These are phyloP conservation scores for Gyps fulvus DNA, from an alignment of 2,113 vertebrate species.

Conservation along the genomic window DNA sequence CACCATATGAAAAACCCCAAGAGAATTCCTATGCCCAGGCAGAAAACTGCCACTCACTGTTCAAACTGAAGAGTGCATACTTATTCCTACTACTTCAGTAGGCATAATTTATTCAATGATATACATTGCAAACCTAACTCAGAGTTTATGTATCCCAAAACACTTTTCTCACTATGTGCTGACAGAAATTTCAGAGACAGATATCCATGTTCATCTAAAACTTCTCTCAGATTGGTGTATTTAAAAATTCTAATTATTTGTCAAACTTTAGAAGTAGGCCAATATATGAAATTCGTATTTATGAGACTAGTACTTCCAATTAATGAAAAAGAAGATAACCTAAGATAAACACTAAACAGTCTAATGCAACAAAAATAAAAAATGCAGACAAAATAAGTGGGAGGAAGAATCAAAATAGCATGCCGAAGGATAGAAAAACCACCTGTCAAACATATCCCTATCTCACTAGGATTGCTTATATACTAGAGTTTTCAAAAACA, in stretches of 20 bases:
- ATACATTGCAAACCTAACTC: background rate
- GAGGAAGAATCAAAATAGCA: background rate
- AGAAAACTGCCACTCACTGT: conserved; percentile 26
- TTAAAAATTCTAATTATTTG: background rate
- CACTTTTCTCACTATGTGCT: background rate
- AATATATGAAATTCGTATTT: background rate
- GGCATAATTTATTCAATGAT: background rate
- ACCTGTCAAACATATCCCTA: background rate
- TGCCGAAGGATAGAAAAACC: background rate
- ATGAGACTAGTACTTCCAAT: background rate
- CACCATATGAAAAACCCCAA: conserved; percentile 19
- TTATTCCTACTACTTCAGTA: background rate
- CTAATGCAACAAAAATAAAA: background rate
- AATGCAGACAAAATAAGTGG: background rate
- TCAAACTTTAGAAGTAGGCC: background rate
- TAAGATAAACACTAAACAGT: background rate
- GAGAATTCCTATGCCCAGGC: background rate
- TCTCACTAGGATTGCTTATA: background rate
- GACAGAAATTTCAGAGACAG: conserved; percentile 1
- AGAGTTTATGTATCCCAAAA: background rate
- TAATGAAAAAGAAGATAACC: background rate
- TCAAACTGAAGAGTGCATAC: background rate
- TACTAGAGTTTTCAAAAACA: background rate
- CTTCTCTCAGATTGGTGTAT: background rate
- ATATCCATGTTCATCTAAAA: background rate